Base-by-base conservation (phyloP, 1,140 invertebrate genomes). In the Heliconius melpomene region DNA sequence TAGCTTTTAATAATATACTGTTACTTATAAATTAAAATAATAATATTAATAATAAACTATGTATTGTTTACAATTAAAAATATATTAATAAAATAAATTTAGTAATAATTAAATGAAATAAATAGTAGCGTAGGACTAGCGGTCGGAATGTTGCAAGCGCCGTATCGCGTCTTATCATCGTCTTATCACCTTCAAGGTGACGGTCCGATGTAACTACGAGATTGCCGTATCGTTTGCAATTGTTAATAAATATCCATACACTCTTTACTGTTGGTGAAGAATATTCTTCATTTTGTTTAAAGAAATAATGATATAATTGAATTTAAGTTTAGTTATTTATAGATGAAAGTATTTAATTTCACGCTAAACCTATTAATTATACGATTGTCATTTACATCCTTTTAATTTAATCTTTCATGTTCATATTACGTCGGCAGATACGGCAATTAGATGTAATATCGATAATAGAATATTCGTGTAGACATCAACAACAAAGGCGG, bases 181-280 rank as follows among this genome's bases (percentile, higher is more conserved):
- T 77, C 85, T 93, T 92, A 94, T 93, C 91, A 91, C 80, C 60
- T 85, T 91, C 92, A 93, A 94, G 92, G 92, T 93, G 91, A 94
- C 91, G 91, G 87, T 83, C 83, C 88, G 84, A 90, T 87, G 90
- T 89, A 89, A 90, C 84, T 74, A 78, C 82, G 79, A 78, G 88
- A 90, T 90, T 89, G 89, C 87, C 29, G 83, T 90, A 90, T 85
- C 84, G 83, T 72, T 80, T 40, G 83, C 85, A 81, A 86, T 86
- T 86, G 85, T 82, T 73, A 77, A 80, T 81, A 78, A 78, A 72
- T 72, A 50, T 76, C 71, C 16, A 72, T 18, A 32, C 70, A 20
- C 32, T 5, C 23, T 71, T 36, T 9, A 71, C 3, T 23, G 54
- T 5, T 20, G n/a, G n/a, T 26, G n/a, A 6, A 46, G 13, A 52